These are phyloP conservation scores for Elgaria multicarinata DNA, from an alignment of 2,113 vertebrate genomes.

Conservation along the genomic window DNA sequence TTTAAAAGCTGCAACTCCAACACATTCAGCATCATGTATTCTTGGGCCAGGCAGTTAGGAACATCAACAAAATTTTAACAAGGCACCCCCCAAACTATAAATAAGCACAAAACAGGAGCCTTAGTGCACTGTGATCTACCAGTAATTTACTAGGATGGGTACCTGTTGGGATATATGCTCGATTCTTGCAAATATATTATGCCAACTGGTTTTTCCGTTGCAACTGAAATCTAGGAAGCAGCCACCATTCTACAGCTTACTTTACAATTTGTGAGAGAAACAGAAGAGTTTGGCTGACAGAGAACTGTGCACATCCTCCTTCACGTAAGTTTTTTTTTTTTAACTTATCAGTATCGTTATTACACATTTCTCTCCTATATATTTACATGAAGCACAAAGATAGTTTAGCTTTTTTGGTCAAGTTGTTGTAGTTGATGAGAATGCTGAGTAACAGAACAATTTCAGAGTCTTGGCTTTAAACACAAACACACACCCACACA, in stretches of 20 bases:
- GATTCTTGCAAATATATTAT: not conserved
- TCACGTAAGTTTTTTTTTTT: not conserved
- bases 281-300: not conserved
- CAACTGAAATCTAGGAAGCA: not conserved
- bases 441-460: not conserved
- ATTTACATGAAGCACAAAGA: not conserved
- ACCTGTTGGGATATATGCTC: not conserved
- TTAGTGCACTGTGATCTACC: not conserved
- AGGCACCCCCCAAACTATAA: not conserved
- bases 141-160: not conserved
- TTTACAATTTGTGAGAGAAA: not conserved
- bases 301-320: not conserved
- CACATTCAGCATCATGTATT: not conserved
- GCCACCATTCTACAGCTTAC: not conserved
- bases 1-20: not conserved
- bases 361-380: not conserved
- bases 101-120: not conserved
- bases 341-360: not conserved
- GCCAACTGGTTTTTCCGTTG: not conserved
- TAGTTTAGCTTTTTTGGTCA: not conserved
- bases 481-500: too few relatives aligned
- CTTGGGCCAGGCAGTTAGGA: not conserved
- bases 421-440: not conserved
- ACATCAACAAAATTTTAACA: not conserved
- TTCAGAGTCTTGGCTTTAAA: not conserved